A percentile compares a stretch with the other conserved stretches of the same genome.
phyloP scores from a whole-genome alignment of 92 coral and sea anemone species.

The Zoanthus solanderi region DNA sequence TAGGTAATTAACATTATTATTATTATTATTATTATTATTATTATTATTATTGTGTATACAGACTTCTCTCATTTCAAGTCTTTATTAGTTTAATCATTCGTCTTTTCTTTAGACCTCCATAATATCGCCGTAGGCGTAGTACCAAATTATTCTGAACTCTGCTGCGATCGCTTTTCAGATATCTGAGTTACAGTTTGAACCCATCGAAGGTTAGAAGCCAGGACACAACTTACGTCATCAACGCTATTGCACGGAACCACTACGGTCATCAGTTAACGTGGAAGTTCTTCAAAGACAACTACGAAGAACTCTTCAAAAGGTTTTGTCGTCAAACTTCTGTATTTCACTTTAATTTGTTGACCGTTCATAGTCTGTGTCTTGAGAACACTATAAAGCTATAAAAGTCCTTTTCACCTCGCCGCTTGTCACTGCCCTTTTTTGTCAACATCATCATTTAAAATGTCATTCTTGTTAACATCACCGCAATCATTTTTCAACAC shows the following conservation, averaged over 20 bases:
- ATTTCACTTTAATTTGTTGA: not conserved
- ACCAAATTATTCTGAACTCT: not conserved
- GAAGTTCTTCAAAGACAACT: constrained; percentile 67
- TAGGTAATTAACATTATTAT: no score
- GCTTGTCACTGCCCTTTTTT: no score
- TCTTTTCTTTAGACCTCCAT: no score
- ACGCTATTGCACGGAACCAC: constrained; percentile 71
- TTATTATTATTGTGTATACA: no score
- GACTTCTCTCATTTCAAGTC: no score
- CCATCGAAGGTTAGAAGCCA: constrained; percentile 70
- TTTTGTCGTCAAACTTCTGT: constrained; percentile 6
- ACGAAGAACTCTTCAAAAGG: constrained; percentile 65
- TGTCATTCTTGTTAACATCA: no score
- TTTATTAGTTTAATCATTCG: no score
- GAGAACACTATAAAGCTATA: no score
- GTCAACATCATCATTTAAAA: not conserved
- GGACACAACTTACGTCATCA: constrained; percentile 76
- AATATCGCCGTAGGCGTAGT: no score
- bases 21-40: no score
- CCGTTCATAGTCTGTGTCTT: no score
- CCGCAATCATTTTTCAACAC: no score
- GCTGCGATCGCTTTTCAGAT: constrained; percentile 32
- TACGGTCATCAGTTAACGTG: constrained; percentile 75
- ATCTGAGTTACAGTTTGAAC: constrained; percentile 60
- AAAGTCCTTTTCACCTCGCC: not conserved